Base-by-base conservation (phyloP, 2,113 vertebrate genomes). In the Cinclus mexicanus region DNA sequence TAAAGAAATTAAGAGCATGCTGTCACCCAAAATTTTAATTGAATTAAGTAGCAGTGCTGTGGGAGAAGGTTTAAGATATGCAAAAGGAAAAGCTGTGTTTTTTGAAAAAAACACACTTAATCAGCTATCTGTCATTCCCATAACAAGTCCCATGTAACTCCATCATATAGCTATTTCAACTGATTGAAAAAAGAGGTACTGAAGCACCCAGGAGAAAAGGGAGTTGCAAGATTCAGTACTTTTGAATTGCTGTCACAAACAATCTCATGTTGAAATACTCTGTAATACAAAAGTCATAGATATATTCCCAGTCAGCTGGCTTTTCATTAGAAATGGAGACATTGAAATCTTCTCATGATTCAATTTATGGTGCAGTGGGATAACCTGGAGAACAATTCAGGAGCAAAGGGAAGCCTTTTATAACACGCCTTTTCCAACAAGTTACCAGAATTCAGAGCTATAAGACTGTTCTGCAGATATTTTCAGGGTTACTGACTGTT, bases 311-410 rank as follows among this genome's bases (percentile, higher is more conserved):
- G 47, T 90, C 67, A 83, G 64, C 72, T 90, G 67, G 37, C 59
- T 95, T 95, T 95, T 91, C 78, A 86, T 88, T 90, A 68, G 94
- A 89, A 93, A 82, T 61, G 33, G 89, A 94, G 82, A 87, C 55
- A 74, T 13, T 78, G 81, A 94, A 96, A 89, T 67, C 47, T 78
- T 95, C 85, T 86, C 2, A 1, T 93, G 83, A 91, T 94, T 96
- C 65, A 82, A 33, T 91, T 95, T 94, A 53, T 12, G 10, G 33
- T 93, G 56, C 42, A 61, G 26, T 16, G 46, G 42, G 31, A 57
- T 89, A 74, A 94, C 65, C 50, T 39, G 37, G 28, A 88, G 67
- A 72, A 78, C 4, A 25, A 76, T 83, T 31, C 0, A 2, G 52
- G 42, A 49, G 41, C 37, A 88, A 90, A 64, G 41, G 59, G 23